Evolutionary conservation across 2,797 vertebrate species (phyloP), one percentile per base, ranked within the genome.

Genomic region (Xenops minutus): DNA sequence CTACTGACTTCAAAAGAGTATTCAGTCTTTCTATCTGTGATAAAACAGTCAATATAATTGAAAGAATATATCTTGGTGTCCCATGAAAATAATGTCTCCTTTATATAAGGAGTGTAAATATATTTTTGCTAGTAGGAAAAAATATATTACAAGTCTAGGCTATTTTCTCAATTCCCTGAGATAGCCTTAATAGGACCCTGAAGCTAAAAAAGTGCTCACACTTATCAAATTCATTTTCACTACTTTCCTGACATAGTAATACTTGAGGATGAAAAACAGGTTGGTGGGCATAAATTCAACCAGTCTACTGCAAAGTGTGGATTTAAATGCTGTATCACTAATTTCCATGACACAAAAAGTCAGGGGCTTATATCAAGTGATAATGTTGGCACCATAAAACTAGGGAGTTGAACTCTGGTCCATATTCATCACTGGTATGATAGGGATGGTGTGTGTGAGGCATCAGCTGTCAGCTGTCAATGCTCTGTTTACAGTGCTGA

Each of bases 41-140:
- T 67, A 76, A 87, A 89, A 39, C 14, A 64, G 51, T 59, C 36
- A 83, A 85, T 85, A 71, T 49, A 80, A 85, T 93, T 71, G 81
- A 89, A 94, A 68, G 14, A 73, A 73, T 73, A 23, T 66, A 30
- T 85, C 52, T 67, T 44, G 12, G 1, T 85, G 55, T 62, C 34
- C 11, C 13, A 27, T 2, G 11, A 76, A 76, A 93, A 74, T 12
- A 86, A 72, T 37, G n/a, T 29, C 44, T 82, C 12, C 26, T 83
- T 58, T 43, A 74, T 54, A 92, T 56, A 81, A 88, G 41, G 9
- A 61, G 19, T 49, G 34, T 27, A 88, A 85, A 77, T 49, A 41
- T 30, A 26, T 66, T 80, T 93, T 74, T 63, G 6, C 52, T 76
- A 8, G 29, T 22, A 64, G 30, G 43, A 85, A 79, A 82, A 69